Evolutionary conservation across 2,888 invertebrate genomes (phyloP).

Genomic region (Lepas anatifera): DNA sequence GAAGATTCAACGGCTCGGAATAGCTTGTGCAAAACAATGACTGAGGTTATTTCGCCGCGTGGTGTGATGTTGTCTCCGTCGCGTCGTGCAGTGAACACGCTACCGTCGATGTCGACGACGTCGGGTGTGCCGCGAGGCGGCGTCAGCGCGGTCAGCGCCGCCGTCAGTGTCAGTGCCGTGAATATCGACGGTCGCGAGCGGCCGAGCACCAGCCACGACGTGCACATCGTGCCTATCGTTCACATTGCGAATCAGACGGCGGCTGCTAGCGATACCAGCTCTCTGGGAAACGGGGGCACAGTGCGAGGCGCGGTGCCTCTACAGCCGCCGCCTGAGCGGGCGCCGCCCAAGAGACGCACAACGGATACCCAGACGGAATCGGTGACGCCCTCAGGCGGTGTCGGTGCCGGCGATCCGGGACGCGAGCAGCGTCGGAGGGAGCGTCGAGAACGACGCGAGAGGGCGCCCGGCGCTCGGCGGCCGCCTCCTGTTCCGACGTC

Average conservation of each 20-base stretch:
- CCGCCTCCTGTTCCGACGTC: not conserved
- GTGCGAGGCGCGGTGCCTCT: too few relatives aligned
- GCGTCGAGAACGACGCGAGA: not conserved
- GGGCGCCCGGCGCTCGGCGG: not conserved
- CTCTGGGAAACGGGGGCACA: not conserved
- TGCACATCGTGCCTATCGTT: constrained; percentile 2
- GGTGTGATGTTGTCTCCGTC: too few relatives aligned
- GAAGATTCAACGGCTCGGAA: too few relatives aligned
- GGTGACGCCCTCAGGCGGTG: not conserved
- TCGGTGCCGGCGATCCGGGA: not conserved
- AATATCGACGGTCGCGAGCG: not conserved
- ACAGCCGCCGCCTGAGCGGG: not conserved
- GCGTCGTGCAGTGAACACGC: too few relatives aligned
- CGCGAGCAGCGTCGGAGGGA: not conserved
- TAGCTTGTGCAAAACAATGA: too few relatives aligned
- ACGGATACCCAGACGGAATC: not conserved
- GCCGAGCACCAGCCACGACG: not conserved
- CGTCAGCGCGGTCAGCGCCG: not conserved
- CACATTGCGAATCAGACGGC: constrained; percentile 6
- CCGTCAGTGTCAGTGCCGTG: not conserved
- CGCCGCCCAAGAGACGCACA: not conserved
- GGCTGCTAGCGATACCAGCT: not conserved
- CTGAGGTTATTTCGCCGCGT: too few relatives aligned
- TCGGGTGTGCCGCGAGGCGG: too few relatives aligned
- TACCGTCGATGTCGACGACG: not conserved